Evolutionary conservation across 2,888 invertebrate species (phyloP), one percentile per base, ranked within the genome.

Genomic region (Ryuthela nishihirai): DNA sequence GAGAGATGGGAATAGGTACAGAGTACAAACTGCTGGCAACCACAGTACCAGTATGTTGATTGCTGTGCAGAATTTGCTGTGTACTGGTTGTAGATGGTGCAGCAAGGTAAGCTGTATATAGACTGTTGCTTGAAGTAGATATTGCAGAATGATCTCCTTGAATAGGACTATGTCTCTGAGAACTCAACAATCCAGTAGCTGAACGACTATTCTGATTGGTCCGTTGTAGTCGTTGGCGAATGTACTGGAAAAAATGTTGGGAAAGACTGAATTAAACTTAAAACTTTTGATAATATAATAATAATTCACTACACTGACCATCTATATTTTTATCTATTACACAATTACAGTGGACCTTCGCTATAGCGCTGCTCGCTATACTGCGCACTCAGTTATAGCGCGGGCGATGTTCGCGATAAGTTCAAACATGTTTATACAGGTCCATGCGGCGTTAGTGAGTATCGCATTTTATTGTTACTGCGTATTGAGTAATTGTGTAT

Each of bases 81-180:
- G 29, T 29, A 9, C 9, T 7, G 9, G 29, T 9, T 9, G 18
- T 42, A 15, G 24, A 26, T 17, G 15, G 42, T 21, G 20, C 18
- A 20, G 17, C n/a, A 20, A 21, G 17, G 39, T 12, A 18, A 39
- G n/a, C n/a, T 18, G 39, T n/a, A 42, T n/a, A 23, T 9, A 29
- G 9, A 26, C 40, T 48, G 38, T 34, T 48, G 24, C 46, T 45
- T 23, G 45, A 36, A 23, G 55, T 36, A 15, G 62, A 62, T 43
- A 63, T 54, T 32, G 79, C 76, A 62, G 77, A 77, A 68, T 81
- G 78, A 72, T 80, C 79, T 67, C 77, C 80, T 62, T 77, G 76
- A 49, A 80, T 73, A 25, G 80, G 78, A 69, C 78, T 78, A 62
- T 70, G 71, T 54, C 29, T 7, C 29, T 29, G 29, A 29, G 29